Base-by-base conservation (phyloP, 2,797 vertebrate species). In the Scolopax rusticola region DNA sequence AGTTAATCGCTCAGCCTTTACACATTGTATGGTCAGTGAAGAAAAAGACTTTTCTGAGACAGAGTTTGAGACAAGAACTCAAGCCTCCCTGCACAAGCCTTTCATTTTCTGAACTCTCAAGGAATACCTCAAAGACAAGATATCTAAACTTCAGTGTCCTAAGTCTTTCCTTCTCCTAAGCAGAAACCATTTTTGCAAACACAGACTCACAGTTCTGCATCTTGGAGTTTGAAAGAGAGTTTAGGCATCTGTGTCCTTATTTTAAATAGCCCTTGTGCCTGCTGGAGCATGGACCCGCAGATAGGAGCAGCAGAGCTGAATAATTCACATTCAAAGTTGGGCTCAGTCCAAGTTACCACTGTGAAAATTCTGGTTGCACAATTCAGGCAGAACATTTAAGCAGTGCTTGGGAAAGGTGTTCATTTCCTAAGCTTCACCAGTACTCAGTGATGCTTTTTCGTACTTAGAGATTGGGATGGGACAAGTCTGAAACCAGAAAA, bases 291-390 rank as follows among this genome's bases (percentile, higher is more conserved):
- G 80, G 91, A 70, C 91, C 74, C 24, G 15, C 68, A 92, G 87
- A 94, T 43, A 94, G 70, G 63, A 96, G 95, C 93, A 95, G 74
- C 80, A 67, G 93, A 97, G 93, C 95, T 96, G 93, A 97, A 97
- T 96, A 97, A 97, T 95, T 90, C 93, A 90, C 94, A 93, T 82
- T 82, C 92, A 70, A 80, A 92, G 63, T 33, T 97, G 94, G 94
- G 84, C 74, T 89, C 47, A 7, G 78, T 77, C 95, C 95, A 96
- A 84, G 88, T 43, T 63, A 92, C 93, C 36, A 40, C 90, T 87
- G 87, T 67, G 88, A 91, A 89, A 96, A 90, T 84, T 89, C 93
- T 94, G 88, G 84, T 91, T 87, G 64, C 80, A 54, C 75, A 82
- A 82, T 50, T 70, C 80, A 57, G 63, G 67, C 93, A 90, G 93